A percentile compares a stretch with the other conserved stretches of the same genome.
Evolutionary conservation across 2,888 invertebrate genomes (phyloP).

Genomic region (Orthonevra nobilis): DNA sequence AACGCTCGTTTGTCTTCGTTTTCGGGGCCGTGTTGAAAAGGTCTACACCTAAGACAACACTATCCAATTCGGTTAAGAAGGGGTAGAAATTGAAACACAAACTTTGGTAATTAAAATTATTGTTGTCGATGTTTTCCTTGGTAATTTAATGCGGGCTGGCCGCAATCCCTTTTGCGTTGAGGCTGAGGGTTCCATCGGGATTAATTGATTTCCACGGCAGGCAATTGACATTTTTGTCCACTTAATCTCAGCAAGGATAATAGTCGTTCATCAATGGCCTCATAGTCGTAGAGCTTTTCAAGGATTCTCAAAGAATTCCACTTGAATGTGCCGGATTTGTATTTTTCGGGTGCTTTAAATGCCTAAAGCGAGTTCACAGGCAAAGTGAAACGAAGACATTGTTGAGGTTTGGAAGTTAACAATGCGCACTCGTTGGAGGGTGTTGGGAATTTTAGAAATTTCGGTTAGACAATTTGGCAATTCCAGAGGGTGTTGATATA

Average conservation of each 20-base stretch:
- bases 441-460: neutral
- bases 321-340: too few species aligned
- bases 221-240: slow-evolving; percentile 4
- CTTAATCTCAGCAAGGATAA: slow-evolving; percentile 14
- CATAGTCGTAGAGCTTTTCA: neutral
- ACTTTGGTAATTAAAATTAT: slow-evolving; percentile 47
- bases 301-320: neutral
- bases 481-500: too few species aligned
- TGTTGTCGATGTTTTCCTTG: slow-evolving; percentile 19
- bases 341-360: neutral
- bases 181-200: neutral
- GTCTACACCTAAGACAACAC: slow-evolving; percentile 10
- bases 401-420: slow-evolving; percentile 2
- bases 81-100: slow-evolving; percentile 9
- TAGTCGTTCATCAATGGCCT: slow-evolving; percentile 39
- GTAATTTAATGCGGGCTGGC: slow-evolving; percentile 7
- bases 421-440: slow-evolving; percentile 1
- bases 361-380: neutral
- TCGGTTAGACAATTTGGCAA: neutral
- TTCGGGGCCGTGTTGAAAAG: slow-evolving; percentile 24
- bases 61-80: neutral
- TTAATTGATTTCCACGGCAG: slow-evolving; percentile 30
- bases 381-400: neutral
- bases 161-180: neutral
- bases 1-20: slow-evolving; percentile 2